Evolutionary conservation across 2,888 invertebrate species (phyloP), one percentile per base, ranked within the genome.

Genomic region (Orthonychiurus folsomi): DNA sequence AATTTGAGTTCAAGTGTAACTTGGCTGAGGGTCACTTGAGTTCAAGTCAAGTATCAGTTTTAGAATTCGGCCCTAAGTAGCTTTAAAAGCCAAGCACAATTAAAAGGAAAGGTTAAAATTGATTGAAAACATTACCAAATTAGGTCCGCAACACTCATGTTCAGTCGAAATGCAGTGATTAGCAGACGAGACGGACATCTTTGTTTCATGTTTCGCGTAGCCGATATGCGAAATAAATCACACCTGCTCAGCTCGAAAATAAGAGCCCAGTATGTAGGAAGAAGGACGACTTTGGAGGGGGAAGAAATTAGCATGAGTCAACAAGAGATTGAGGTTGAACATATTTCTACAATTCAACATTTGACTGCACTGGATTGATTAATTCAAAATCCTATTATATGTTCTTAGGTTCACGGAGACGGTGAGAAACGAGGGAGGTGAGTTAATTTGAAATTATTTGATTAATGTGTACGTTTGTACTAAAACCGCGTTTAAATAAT

Each of bases 101-200:
- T n/a, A n/a, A n/a, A n/a, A n/a, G n/a, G n/a, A n/a, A n/a, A n/a
- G n/a, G n/a, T n/a, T n/a, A n/a, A n/a, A n/a, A n/a, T n/a, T n/a
- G n/a, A n/a, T n/a, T n/a, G n/a, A n/a, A n/a, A n/a, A n/a, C n/a
- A n/a, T n/a, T n/a, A n/a, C n/a, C n/a, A 91, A 68, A 83, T n/a
- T n/a, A n/a, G 96, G 63, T 90, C 93, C 0, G 91, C 93, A 78
- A 96, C 96, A 0, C 81, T 97, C 60, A 81, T 96, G 63, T 96
- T 96, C 77, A 93, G 93, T 61, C 86, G 87, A 73, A 84, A 89
- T 74, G 89, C 93, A 0, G 88, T 93, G 1, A 84, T 96, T 61
- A 89, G 89, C 73, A 84, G 89, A 74, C 82, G 93, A 59, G 90
- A 96, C 37, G 89, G 90, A 1, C 82, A 85, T 63, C 80, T 94